Conservation (phyloP, 2,888 invertebrate genomes). For the Ichneumon xanthorius region DNA sequence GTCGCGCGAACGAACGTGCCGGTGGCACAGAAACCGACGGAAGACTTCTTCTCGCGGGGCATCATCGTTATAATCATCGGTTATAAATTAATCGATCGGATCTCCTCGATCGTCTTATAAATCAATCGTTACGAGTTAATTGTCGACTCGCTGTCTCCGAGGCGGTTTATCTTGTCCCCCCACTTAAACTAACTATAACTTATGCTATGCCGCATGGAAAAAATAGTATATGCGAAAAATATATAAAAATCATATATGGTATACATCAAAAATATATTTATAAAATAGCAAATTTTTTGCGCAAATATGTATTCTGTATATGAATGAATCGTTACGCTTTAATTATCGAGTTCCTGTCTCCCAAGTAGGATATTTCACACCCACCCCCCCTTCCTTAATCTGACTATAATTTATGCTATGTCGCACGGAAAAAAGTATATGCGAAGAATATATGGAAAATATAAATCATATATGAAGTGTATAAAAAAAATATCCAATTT, state of each 20-base stretch:
- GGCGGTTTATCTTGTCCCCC: not conserved
- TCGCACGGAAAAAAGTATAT: no score
- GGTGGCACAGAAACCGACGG: not conserved
- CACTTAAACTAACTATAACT: not conserved
- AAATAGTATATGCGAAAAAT: not conserved
- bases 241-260: not conserved
- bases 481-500: no score
- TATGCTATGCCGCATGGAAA: not conserved
- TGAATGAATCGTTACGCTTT: no score
- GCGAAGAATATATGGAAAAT: no score
- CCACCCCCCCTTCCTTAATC: no score
- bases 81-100: not conserved
- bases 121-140: not conserved
- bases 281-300: not conserved
- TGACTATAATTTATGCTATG: no score
- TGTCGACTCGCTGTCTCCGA: not conserved
- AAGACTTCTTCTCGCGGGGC: not conserved
- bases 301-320: no score
- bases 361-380: no score
- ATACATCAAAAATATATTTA: not conserved
- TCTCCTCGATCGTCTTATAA: not conserved
- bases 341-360: no score
- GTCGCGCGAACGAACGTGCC: not conserved
- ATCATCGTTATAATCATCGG: not conserved
- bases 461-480: no score